Evolutionary conservation across 2,113 vertebrate species (phyloP).

Genomic region (Thunnus maccoyii): DNA sequence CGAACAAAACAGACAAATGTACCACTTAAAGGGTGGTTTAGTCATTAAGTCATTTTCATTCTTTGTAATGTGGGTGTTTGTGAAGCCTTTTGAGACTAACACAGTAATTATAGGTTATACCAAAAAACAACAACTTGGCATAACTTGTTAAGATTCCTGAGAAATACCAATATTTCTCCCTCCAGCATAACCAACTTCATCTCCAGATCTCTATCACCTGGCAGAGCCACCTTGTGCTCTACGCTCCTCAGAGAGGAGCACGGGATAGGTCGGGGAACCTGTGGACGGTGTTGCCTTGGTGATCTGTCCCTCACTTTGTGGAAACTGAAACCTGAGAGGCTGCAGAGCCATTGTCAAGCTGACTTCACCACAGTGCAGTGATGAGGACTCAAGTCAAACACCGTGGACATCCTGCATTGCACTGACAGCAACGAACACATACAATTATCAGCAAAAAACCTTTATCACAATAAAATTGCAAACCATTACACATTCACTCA

Average conservation of each 20-base stretch:
- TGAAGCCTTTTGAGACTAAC: too few species aligned
- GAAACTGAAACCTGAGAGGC: slow-evolving; percentile 83
- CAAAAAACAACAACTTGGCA: too few species aligned
- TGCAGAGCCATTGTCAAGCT: slow-evolving; percentile 46
- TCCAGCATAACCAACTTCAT: not conserved
- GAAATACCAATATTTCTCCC: too few species aligned
- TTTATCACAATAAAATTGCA: not conserved
- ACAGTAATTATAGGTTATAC: too few species aligned
- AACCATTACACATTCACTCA: not conserved
- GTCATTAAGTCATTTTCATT: too few species aligned
- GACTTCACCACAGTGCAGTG: slow-evolving; percentile 11
- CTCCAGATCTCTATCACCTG: not conserved
- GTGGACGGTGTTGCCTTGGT: slow-evolving; percentile 72
- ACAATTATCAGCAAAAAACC: not conserved
- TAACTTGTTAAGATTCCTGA: too few species aligned
- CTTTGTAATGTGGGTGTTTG: too few species aligned
- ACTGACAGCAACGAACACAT: not conserved
- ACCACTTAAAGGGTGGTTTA: too few species aligned
- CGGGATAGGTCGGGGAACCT: slow-evolving; percentile 43
- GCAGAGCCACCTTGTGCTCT: not conserved
- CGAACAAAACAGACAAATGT: too few species aligned
- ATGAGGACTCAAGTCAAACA: slow-evolving; percentile 23
- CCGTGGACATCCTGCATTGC: not conserved
- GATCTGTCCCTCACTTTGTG: slow-evolving; percentile 65
- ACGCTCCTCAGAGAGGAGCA: not conserved